Evolutionary conservation across 2,888 invertebrate species (phyloP).

Genomic region (Pocota personata): DNA sequence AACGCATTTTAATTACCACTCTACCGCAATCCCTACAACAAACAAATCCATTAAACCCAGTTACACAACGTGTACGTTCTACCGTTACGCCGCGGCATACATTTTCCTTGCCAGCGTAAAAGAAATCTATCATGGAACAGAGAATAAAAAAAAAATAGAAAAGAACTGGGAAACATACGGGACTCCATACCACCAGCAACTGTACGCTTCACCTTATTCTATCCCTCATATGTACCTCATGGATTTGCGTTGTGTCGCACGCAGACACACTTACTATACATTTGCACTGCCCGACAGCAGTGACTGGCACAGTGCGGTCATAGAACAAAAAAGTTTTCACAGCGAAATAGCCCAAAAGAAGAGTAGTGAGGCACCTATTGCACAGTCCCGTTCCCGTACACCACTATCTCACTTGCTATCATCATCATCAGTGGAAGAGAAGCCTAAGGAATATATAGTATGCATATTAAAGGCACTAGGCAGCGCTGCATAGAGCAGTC

Average conservation of each 20-base stretch:
- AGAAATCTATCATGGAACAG: constrained; percentile 63
- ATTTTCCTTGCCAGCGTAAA: constrained; percentile 58
- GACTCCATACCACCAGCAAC: constrained; percentile 56
- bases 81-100: constrained; percentile 71
- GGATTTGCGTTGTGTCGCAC: background rate
- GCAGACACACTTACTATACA: constrained; percentile 11
- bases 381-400: constrained; percentile 25
- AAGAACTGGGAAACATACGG: constrained; percentile 70
- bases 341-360: constrained; percentile 44
- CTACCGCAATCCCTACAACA: constrained; percentile 71
- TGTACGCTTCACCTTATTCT: constrained; percentile 47
- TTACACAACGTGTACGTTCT: constrained; percentile 71
- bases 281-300: background rate
- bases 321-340: constrained; percentile 37
- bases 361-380: constrained; percentile 42
- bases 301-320: constrained; percentile 32
- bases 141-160: constrained; percentile 15
- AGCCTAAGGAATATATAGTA: constrained; percentile 48
- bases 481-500: constrained; percentile 46
- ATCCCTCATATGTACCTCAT: constrained; percentile 3
- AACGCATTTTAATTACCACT: constrained; percentile 72
- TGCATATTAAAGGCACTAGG: constrained; percentile 25
- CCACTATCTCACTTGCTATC: constrained; percentile 38
- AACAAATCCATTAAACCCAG: constrained; percentile 71
- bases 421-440: constrained; percentile 12